Percentiles rank a stretch among this genome's conserved stretches.
Evolutionary conservation across 2,113 vertebrate genomes (phyloP).

Genomic region (Oplegnathus fasciatus): DNA sequence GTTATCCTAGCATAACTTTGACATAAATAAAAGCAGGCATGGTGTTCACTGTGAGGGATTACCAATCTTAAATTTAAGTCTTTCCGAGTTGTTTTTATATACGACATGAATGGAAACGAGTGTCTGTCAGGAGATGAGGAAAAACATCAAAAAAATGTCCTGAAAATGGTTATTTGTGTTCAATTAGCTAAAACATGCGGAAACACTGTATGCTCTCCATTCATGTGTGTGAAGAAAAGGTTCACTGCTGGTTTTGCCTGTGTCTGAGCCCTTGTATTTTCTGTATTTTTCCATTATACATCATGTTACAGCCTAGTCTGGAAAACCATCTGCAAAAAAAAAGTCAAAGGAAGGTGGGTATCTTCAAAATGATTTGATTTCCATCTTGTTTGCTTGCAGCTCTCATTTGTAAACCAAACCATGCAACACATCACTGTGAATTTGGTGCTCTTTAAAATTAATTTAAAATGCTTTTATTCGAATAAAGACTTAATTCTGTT

Average conservation of each 20-base stretch:
- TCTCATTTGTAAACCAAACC: conserved; percentile 62
- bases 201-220: conserved; percentile 22
- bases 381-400: conserved; percentile 24
- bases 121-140: conserved; percentile 14
- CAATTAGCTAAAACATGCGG: conserved; percentile 45
- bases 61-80: not conserved
- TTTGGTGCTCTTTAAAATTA: conserved; percentile 77
- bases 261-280: conserved; percentile 11
- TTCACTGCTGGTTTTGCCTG: conserved; percentile 19
- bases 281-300: not conserved
- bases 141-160: too few species aligned
- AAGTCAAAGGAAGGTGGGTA: conserved; percentile 1
- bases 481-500: conserved; percentile 77
- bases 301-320: not conserved
- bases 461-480: conserved; percentile 73
- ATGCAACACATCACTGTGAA: conserved; percentile 84
- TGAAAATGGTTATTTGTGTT: conserved; percentile 25
- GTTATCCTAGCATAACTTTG: not conserved
- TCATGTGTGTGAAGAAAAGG: conserved; percentile 1
- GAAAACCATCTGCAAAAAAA: conserved; percentile 13
- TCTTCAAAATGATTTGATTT: conserved; percentile 5
- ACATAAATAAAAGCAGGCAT: not conserved
- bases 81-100: conserved; percentile 15
- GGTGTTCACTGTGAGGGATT: not conserved
- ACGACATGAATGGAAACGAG: not conserved